These are phyloP conservation scores for Trinectes maculatus DNA, from an alignment of 2,113 vertebrate genomes.

Conservation along the genomic window DNA sequence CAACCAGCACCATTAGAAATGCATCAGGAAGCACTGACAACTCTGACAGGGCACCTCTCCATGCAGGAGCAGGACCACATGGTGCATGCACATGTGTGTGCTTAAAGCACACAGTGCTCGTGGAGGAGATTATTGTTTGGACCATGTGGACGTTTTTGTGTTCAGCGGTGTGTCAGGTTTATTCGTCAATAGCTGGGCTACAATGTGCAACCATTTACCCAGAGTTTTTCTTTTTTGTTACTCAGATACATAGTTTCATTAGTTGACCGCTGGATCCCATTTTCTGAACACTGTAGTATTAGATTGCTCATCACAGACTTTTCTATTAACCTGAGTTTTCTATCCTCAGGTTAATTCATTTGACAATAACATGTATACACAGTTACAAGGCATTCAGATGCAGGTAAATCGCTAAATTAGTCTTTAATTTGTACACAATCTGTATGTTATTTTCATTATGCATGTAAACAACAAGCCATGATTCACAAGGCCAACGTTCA, in stretches of 20 bases:
- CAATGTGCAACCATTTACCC: neutral
- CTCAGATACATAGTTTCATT: conserved; percentile 3
- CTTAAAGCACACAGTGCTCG: too few species aligned
- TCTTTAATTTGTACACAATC: conserved; percentile 17
- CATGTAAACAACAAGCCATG: conserved; percentile 33
- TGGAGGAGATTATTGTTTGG: conserved; percentile 31
- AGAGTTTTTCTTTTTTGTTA: neutral
- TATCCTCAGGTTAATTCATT: conserved; percentile 21
- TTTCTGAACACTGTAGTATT: neutral
- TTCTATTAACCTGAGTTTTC: conserved; percentile 17
- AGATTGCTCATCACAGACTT: neutral
- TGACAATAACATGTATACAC: neutral
- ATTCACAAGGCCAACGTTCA: conserved; percentile 31
- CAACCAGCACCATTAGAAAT: conserved; percentile 57
- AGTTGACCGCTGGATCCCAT: too few species aligned
- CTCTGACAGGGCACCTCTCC: conserved; percentile 36
- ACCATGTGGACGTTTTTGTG: conserved; percentile 10
- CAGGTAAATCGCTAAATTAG: conserved; percentile 16
- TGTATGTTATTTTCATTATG: neutral
- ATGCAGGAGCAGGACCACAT: conserved; percentile 43
- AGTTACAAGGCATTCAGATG: conserved; percentile 23
- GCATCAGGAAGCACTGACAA: conserved; percentile 52
- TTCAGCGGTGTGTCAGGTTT: conserved; percentile 7
- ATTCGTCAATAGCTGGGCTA: conserved; percentile 14
- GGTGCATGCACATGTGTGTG: conserved; percentile 16